phyloP scores from a whole-genome alignment of 2,888 invertebrate species.

The Cheilosia vernalis region DNA sequence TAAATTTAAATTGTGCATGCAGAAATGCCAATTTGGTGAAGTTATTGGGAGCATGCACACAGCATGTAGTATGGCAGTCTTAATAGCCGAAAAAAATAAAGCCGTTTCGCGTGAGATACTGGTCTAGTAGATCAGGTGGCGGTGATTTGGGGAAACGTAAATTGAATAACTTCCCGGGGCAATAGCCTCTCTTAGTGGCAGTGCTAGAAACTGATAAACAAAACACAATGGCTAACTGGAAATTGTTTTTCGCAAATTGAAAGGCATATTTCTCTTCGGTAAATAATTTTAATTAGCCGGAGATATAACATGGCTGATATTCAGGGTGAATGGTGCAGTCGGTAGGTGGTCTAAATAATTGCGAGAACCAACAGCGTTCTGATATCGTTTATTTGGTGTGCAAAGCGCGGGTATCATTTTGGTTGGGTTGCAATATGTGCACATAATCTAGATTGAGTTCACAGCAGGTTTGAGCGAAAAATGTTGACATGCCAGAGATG shows the following conservation, averaged over 20 bases:
- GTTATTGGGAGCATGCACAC: constrained; percentile 65
- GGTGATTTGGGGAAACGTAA: constrained; percentile 65
- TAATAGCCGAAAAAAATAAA: constrained; percentile 56
- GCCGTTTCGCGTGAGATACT: constrained; percentile 71
- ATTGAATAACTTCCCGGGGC: constrained; percentile 74
- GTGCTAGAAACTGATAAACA: neutral
- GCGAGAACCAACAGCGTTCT: constrained; percentile 37
- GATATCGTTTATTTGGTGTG: neutral
- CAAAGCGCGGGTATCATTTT: constrained; percentile 7
- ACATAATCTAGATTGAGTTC: constrained; percentile 14
- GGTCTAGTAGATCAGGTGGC: constrained; percentile 68
- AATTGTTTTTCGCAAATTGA: constrained; percentile 40
- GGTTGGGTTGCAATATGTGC: neutral
- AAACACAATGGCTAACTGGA: constrained; percentile 38
- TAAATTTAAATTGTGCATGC: constrained; percentile 70
- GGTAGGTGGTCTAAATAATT: constrained; percentile 67
- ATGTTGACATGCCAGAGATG: neutral
- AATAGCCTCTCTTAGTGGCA: constrained; percentile 45
- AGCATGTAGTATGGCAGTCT: constrained; percentile 48
- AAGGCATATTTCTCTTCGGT: constrained; percentile 54
- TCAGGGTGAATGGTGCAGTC: constrained; percentile 35
- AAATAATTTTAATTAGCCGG: constrained; percentile 72
- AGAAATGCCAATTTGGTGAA: constrained; percentile 71
- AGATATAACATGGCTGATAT: constrained; percentile 54
- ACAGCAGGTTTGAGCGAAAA: neutral